Percentiles rank a stretch among this genome's conserved stretches.
phyloP scores from a whole-genome alignment of 1,140 invertebrate genomes.

The Leptinotarsa undecemlineata region DNA sequence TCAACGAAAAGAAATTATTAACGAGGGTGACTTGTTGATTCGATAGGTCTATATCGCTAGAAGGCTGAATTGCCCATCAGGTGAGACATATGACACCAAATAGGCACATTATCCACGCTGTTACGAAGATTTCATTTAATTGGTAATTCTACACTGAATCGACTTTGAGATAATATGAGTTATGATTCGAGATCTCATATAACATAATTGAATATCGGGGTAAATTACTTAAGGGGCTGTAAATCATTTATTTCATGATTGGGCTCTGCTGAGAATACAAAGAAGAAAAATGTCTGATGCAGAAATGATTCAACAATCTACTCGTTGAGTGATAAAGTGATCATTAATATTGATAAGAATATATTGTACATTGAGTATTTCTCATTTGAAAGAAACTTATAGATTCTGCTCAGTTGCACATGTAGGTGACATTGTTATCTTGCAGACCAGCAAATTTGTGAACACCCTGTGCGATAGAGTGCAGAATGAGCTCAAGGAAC shows the following conservation, averaged over 20 bases:
- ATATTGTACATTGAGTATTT: too few species aligned
- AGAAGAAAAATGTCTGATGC: too few species aligned
- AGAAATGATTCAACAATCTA: too few species aligned
- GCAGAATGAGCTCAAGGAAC: too few species aligned
- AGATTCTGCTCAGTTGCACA: too few species aligned
- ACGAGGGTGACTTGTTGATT: neutral
- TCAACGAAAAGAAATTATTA: neutral
- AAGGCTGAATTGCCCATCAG: neutral
- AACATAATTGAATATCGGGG: slow-evolving; percentile 1
- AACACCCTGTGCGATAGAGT: too few species aligned
- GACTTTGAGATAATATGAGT: neutral
- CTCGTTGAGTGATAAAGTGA: too few species aligned
- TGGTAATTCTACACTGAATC: slow-evolving; percentile 1
- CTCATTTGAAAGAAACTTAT: too few species aligned
- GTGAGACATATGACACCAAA: neutral
- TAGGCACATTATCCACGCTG: slow-evolving; percentile 7
- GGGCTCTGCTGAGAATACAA: neutral
- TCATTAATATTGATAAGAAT: too few species aligned
- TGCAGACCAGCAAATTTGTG: too few species aligned
- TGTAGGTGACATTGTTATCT: too few species aligned
- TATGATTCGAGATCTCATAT: neutral
- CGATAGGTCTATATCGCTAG: neutral
- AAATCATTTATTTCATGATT: slow-evolving; percentile 1
- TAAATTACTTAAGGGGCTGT: slow-evolving; percentile 1
- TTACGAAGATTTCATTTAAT: slow-evolving; percentile 4